These are phyloP conservation scores for Psephotus haematonotus DNA, from an alignment of 2,113 vertebrate species.

Conservation along the genomic window DNA sequence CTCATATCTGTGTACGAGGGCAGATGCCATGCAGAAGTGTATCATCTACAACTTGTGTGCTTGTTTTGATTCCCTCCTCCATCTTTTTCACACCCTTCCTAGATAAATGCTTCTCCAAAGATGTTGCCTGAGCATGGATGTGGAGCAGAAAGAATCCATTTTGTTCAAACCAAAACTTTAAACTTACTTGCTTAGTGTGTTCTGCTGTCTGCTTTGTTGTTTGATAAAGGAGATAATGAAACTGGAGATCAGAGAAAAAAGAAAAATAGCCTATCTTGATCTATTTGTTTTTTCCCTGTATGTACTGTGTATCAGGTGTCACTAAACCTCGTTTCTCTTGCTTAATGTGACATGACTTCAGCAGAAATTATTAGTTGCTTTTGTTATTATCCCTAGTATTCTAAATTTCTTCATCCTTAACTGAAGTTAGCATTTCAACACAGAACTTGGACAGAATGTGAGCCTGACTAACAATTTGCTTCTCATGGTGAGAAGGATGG, in stretches of 20 bases:
- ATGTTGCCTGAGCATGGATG: background rate
- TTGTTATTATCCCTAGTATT: background rate
- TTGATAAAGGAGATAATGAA: slow-evolving; percentile 39
- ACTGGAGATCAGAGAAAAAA: background rate
- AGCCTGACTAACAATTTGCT: background rate
- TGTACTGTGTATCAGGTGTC: background rate
- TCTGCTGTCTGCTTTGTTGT: background rate
- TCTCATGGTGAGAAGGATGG: background rate
- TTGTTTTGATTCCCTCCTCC: background rate
- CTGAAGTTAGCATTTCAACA: background rate
- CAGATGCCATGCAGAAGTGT: background rate
- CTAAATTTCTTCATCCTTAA: background rate
- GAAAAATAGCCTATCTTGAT: background rate
- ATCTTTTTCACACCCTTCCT: background rate
- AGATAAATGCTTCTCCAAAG: background rate
- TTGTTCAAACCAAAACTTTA: background rate
- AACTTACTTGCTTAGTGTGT: background rate
- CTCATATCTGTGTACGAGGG: background rate
- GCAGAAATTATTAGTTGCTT: background rate
- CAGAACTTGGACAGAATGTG: background rate
- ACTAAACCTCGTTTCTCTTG: background rate
- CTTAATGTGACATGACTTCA: background rate
- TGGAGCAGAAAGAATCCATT: background rate
- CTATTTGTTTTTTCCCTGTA: background rate
- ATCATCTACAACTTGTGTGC: background rate